Base-by-base conservation (phyloP, 2,797 vertebrate genomes). In the Coendou prehensilis region DNA sequence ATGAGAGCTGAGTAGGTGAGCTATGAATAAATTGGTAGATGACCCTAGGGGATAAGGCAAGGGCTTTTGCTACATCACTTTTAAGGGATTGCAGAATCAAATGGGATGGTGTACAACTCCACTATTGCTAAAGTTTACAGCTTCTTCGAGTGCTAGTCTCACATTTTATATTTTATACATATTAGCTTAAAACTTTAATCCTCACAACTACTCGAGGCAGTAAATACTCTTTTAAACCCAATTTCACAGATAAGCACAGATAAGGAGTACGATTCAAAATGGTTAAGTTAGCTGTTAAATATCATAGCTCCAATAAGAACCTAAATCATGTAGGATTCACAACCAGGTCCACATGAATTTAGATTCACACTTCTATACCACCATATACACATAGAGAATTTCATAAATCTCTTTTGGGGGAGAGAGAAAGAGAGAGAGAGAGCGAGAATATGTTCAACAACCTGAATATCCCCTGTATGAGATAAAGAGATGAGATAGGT, bases 91-190 rank as follows among this genome's bases (percentile, higher is more conserved):
- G 79, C 63, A 56, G 9, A 63, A 95, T 45, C 78, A 81, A 87
- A 57, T 22, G 7, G 11, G 50, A 23, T 82, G 9, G 28, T 10
- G 9, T 52, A 5, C 1, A 80, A 89, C 33, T 45, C n/a, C 13
- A 61, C 22, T 4, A 23, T 0, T 37, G 54, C 11, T 61, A 73
- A 86, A 23, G 9, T 63, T 59, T 83, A 37, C 15, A 0, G 56
- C 15, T 59, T 86, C 37, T 94, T 56, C 9, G 14, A 61, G 30
- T 22, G 7, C 37, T 30, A 63, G 22, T 54, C 23, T 93, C 15
- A 69, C 18, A 63, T 91, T 89, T 63, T 50, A 37, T 84, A 93
- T 84, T 81, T 93, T 28, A 86, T 57, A 94, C 64, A 61, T 86
- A 87, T 17, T 79, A 90, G 11, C 56, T 67, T 88, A 71, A 28